A percentile compares a stretch with the other conserved stretches of the same genome.
Conservation (phyloP, 2,113 vertebrate genomes). For the Gallinago paraguaiae region DNA sequence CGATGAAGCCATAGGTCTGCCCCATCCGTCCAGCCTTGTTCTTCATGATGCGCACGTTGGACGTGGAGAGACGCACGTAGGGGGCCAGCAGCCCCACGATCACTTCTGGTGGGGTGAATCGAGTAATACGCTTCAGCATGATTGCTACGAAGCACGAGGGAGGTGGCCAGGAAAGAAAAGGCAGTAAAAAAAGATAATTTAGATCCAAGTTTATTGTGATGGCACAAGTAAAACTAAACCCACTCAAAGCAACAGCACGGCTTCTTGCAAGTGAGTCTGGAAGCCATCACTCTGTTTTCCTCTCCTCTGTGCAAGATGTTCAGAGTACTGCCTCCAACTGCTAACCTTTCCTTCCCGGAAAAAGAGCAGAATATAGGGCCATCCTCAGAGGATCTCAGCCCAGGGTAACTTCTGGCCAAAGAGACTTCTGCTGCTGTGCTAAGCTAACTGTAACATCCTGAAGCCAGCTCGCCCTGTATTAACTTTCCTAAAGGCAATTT, state of each 20-base stretch:
- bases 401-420: background rate
- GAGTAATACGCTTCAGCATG: slow-evolving; percentile 92
- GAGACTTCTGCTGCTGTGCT: background rate
- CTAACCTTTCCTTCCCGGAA: background rate
- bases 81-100: slow-evolving; percentile 91
- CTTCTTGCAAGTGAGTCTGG: background rate
- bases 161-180: background rate
- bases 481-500: background rate
- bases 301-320: background rate
- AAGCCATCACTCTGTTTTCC: background rate
- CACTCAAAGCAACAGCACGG: background rate
- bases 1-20: slow-evolving; percentile 92
- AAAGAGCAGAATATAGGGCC: background rate
- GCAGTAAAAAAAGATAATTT: background rate
- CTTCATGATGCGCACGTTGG: slow-evolving; percentile 92
- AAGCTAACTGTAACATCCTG: background rate
- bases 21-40: slow-evolving; percentile 84
- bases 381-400: background rate
- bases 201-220: background rate
- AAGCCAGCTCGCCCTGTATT: background rate
- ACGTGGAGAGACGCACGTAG: slow-evolving; percentile 88
- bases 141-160: slow-evolving; percentile 77
- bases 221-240: background rate
- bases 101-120: slow-evolving; percentile 88
- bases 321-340: accelerated